Conservation (phyloP, 2,113 vertebrate genomes). For the Garra rufa region DNA sequence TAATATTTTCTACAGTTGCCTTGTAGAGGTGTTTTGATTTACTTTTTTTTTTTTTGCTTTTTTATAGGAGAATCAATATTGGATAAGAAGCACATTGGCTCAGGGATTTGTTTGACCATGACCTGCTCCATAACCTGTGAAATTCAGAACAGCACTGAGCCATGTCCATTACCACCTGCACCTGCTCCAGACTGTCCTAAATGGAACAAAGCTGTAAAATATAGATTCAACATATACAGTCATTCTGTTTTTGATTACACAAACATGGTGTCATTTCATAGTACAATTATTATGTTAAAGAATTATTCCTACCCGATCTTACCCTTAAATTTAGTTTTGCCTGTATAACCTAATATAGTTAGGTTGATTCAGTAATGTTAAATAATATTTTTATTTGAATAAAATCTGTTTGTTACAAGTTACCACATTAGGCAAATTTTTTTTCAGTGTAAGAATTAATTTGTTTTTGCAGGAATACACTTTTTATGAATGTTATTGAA, state of each 20-base stretch:
- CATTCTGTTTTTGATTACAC: background rate
- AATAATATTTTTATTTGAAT: no score
- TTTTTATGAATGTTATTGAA: background rate
- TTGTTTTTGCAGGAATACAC: background rate
- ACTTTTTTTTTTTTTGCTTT: no score
- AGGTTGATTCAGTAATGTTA: no score
- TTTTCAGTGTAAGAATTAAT: background rate
- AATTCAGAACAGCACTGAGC: slow-evolving; percentile 60
- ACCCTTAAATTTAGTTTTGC: no score
- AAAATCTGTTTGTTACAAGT: no score
- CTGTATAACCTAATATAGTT: no score
- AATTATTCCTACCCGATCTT: no score
- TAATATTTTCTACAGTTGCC: background rate
- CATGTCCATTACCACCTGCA: slow-evolving; percentile 23
- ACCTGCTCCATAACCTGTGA: slow-evolving; percentile 41
- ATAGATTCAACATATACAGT: no score
- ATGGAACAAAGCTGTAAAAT: slow-evolving; percentile 68
- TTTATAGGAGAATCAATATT: slow-evolving; percentile 61
- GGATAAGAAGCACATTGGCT: slow-evolving; percentile 61
- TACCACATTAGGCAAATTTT: no score
- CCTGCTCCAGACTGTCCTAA: slow-evolving; percentile 59
- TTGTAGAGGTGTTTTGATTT: background rate
- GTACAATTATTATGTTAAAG: background rate
- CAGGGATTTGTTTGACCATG: slow-evolving; percentile 61
- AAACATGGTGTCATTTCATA: background rate